Percentiles rank a stretch among this genome's conserved stretches.
Conservation (phyloP, 2,888 invertebrate genomes). For the Himalopsyche kuldschensis region DNA sequence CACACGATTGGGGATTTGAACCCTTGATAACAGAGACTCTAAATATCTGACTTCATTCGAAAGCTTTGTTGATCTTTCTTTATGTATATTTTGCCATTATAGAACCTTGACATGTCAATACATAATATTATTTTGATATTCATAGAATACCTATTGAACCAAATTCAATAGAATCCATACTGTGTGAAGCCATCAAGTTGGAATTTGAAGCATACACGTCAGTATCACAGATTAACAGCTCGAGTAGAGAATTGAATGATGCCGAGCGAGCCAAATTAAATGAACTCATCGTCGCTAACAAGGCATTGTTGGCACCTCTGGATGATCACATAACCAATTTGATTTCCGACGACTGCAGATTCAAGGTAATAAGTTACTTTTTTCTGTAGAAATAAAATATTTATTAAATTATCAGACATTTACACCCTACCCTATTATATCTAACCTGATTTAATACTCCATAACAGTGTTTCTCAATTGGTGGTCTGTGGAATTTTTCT, state of each 20-base stretch:
- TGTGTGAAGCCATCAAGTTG: slow-evolving; percentile 82
- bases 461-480: too few species aligned
- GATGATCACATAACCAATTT: slow-evolving; percentile 79
- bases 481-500: too few species aligned
- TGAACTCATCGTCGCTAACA: slow-evolving; percentile 83
- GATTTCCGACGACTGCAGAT: slow-evolving; percentile 66
- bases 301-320: slow-evolving; percentile 80
- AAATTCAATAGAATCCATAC: slow-evolving; percentile 79
- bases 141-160: slow-evolving; percentile 61
- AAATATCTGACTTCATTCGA: too few species aligned
- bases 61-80: too few species aligned
- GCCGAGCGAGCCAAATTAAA: slow-evolving; percentile 83
- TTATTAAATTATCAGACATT: too few species aligned
- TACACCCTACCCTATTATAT: too few species aligned
- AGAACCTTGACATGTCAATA: background rate
- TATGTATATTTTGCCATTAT: background rate
- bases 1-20: too few species aligned
- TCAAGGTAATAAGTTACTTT: slow-evolving; percentile 50
- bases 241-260: slow-evolving; percentile 71
- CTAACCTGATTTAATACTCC: too few species aligned
- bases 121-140: slow-evolving; percentile 20
- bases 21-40: too few species aligned
- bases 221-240: slow-evolving; percentile 61
- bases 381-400: too few species aligned
- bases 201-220: slow-evolving; percentile 78